These are phyloP conservation scores for Argyrosomus japonicus DNA, from an alignment of 2,113 vertebrate species.

Conservation along the genomic window DNA sequence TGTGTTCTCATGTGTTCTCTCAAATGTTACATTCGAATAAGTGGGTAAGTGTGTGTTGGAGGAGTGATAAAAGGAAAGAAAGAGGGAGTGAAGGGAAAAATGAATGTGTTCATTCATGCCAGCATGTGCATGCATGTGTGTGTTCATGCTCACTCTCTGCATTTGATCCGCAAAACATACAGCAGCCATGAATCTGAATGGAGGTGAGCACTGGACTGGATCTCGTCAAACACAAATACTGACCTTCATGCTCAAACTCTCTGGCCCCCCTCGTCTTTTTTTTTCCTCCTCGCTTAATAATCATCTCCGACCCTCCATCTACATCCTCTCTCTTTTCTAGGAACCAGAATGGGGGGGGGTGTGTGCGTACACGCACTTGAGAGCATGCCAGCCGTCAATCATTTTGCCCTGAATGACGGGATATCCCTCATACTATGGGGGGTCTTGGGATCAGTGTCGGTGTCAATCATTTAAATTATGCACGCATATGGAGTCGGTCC, in stretches of 20 bases:
- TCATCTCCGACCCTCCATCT: constrained; percentile 1
- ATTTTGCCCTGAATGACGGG: constrained; percentile 18
- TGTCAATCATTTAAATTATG: constrained; percentile 49
- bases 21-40: constrained; percentile 27
- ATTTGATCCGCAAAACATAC: constrained; percentile 55
- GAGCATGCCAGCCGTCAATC: constrained; percentile 11
- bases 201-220: constrained; percentile 31
- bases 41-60: constrained; percentile 25
- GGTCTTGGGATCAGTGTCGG: constrained; percentile 13
- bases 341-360: not conserved
- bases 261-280: constrained; percentile 4
- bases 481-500: not conserved
- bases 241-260: constrained; percentile 35
- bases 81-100: constrained; percentile 15
- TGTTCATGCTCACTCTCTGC: constrained; percentile 30
- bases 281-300: constrained; percentile 19
- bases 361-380: not conserved
- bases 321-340: constrained; percentile 8
- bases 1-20: constrained; percentile 23
- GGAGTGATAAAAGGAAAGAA: constrained; percentile 30
- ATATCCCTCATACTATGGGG: constrained; percentile 24
- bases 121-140: constrained; percentile 33
- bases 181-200: constrained; percentile 27
- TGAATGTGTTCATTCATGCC: constrained; percentile 59
- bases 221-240: constrained; percentile 59